Evolutionary conservation across 1,140 invertebrate species (phyloP), one percentile per base, ranked within the genome.

Genomic region (Heliconius nattereri): DNA sequence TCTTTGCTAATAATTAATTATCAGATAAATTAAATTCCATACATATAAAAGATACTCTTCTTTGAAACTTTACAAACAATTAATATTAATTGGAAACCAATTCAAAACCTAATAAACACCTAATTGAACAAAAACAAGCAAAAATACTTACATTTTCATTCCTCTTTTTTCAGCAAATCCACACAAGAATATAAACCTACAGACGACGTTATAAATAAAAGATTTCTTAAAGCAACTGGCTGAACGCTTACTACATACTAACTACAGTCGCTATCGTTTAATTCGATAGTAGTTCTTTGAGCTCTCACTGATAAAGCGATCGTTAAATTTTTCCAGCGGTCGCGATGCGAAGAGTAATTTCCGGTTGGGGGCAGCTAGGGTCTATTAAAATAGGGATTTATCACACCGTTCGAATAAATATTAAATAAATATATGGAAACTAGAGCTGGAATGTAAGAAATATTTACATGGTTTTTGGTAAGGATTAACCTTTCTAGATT

Each of bases 281-380:
- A 66, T 66, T 66, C 60, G 60, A 66, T 66, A 66, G 23, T 66
- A 66, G 23, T 66, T 66, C 60, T 66, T 66, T 66, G 60, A 66
- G 60, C 7, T 26, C 60, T 66, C 26, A 75, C 54, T 75, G 74
- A 75, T 75, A 75, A 75, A 75, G 40, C 20, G 6, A 75, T 75
- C 74, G 74, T 75, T 75, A 75, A 75, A 40, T 75, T 75, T 75
- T 75, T 75, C 74, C 74, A 37, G n/a, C 20, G 54, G 74, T 60
- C 54, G 74, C 74, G 54, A 66, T 54, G 74, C 23, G 54, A 66
- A 75, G 40, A 60, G 54, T 75, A 75, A 75, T 75, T 75, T 75
- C 74, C 74, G 52, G 60, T 66, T 75, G 37, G 60, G 73, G 74
- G 20, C 74, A 66, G 74, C 37, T 19, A 7, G 49, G 54, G 54